phyloP scores from a whole-genome alignment of 2,797 vertebrate genomes.

The Sebastes diaconus region DNA sequence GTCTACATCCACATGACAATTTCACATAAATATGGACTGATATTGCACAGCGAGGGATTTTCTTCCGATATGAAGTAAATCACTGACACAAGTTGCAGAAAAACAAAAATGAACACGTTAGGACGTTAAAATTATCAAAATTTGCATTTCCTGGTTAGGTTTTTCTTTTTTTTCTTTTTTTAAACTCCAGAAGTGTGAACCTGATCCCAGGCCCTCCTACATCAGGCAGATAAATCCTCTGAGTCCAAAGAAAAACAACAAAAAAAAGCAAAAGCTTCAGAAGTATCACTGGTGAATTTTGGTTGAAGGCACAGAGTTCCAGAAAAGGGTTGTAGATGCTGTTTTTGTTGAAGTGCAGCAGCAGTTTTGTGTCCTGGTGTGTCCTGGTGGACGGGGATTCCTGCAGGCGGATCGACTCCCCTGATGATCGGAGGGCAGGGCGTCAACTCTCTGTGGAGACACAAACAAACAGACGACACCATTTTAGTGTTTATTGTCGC shows the following conservation, averaged over 20 bases:
- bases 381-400: slow-evolving; percentile 6
- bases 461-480: neutral
- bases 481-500: neutral
- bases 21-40: slow-evolving; percentile 65
- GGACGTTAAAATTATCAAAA: slow-evolving; percentile 38
- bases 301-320: slow-evolving; percentile 81
- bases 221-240: slow-evolving; percentile 36
- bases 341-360: slow-evolving; percentile 37
- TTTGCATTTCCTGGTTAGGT: slow-evolving; percentile 28
- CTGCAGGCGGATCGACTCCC: slow-evolving; percentile 13
- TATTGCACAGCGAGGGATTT: slow-evolving; percentile 79
- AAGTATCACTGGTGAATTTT: slow-evolving; percentile 63
- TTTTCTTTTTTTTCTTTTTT: neutral
- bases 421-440: slow-evolving; percentile 56
- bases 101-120: slow-evolving; percentile 35
- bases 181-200: slow-evolving; percentile 39
- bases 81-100: slow-evolving; percentile 58
- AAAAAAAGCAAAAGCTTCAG: slow-evolving; percentile 2
- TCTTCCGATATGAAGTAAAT: slow-evolving; percentile 60
- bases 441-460: slow-evolving; percentile 51
- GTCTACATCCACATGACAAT: slow-evolving; percentile 71
- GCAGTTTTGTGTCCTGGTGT: neutral
- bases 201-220: slow-evolving; percentile 39
- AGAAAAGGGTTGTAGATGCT: slow-evolving; percentile 36
- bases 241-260: neutral